Base-by-base conservation (phyloP, 2,888 invertebrate species). In the Apoderus coryli region DNA sequence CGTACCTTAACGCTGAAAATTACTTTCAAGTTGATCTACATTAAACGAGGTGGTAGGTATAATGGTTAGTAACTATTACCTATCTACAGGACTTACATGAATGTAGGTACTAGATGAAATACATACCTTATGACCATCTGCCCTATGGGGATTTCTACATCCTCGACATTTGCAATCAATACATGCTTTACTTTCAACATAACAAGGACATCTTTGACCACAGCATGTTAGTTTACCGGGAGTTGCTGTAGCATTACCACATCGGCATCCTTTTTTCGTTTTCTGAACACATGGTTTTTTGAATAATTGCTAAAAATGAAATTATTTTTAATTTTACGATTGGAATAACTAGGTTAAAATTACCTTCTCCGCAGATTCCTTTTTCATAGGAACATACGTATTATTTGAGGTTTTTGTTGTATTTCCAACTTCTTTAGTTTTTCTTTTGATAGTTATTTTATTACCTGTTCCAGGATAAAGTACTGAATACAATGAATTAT, bases 121-220 rank as follows among this genome's bases (percentile, higher is more conserved):
- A n/a, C 29, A 43, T 56, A 80, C 78, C 69, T 84, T 82, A 47
- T 77, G 71, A 32, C 81, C 84, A 54, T 79, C 80, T 29, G 79
- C 72, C 40, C 76, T 68, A 49, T 86, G 84, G 3, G 92, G 90
- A 64, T 92, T 93, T 45, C 89, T 67, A 55, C 92, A 93, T 2
- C 90, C 90, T 50, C 82, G 71, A 59, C 92, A 93, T 54, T 81
- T 78, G 59, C 93, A 93, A 46, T 82, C 84, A 4, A 78, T 67
- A 52, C 92, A 93, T 1, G 85, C 79, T 54, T 84, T 82, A 42
- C 82, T 80, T 41, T 82, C 82, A 3, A 86, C 85, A 57, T 92
- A 93, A 58, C 92, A 93, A 0, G 89, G 88, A 60, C 92, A 93
- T 38, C 92, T 64, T 53, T 89, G 89, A 0, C 90, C 90, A 50